These are phyloP conservation scores for Illadopsis cleaveri DNA, from an alignment of 2,113 vertebrate genomes.

Conservation along the genomic window DNA sequence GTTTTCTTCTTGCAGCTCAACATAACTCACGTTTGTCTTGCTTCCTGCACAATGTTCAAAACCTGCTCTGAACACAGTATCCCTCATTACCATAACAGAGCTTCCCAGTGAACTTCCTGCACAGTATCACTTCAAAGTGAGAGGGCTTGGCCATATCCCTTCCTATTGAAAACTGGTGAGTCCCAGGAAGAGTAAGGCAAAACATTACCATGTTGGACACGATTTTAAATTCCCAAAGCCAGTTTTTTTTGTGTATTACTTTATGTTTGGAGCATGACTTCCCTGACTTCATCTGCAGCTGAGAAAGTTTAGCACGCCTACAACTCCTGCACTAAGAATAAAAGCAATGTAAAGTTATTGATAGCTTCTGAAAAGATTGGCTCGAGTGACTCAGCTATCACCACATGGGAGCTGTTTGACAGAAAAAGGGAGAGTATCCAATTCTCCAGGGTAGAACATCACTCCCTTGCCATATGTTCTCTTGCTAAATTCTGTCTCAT, in stretches of 20 bases:
- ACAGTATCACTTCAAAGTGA: not conserved
- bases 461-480: not conserved
- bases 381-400: not conserved
- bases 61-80: not conserved
- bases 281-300: not conserved
- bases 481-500: not conserved
- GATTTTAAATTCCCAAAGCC: not conserved
- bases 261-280: not conserved
- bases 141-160: not conserved
- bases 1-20: not conserved
- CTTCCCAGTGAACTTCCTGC: not conserved
- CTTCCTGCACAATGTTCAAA: not conserved
- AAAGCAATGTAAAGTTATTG: constrained; percentile 16
- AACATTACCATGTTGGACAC: not conserved
- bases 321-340: constrained; percentile 25
- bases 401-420: constrained; percentile 5
- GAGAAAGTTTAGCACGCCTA: not conserved
- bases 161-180: not conserved
- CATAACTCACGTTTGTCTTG: accelerated
- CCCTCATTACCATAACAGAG: not conserved
- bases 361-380: constrained; percentile 27
- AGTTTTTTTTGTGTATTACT: not conserved
- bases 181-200: not conserved
- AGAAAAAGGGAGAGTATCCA: constrained; percentile 23
- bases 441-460: not conserved